A percentile compares a stretch with the other conserved stretches of the same genome.
Evolutionary conservation across 2,888 invertebrate genomes (phyloP).

Genomic region (Ischnura elegans): DNA sequence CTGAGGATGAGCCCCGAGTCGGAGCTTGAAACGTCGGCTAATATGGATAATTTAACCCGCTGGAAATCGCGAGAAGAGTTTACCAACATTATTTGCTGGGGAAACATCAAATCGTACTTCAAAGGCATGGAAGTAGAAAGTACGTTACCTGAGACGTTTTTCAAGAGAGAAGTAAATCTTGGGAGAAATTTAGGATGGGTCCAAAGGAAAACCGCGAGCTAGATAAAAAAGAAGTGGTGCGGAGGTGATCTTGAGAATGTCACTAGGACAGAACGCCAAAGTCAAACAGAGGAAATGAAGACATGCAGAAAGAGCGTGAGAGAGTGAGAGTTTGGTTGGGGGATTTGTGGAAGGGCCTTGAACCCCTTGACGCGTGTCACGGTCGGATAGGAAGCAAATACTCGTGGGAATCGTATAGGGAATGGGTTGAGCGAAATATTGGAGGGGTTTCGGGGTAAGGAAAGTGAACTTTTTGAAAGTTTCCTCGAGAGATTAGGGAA

Average conservation of each 20-base stretch:
- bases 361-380: neutral
- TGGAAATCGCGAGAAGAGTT: too few relatives aligned
- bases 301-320: neutral
- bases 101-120: too few relatives aligned
- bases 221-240: neutral
- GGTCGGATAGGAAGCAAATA: neutral
- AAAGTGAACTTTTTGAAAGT: neutral
- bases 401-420: neutral
- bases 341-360: neutral
- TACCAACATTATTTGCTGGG: too few relatives aligned
- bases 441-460: neutral
- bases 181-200: neutral
- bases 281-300: neutral
- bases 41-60: too few relatives aligned
- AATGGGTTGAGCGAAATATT: neutral
- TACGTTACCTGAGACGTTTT: too few relatives aligned
- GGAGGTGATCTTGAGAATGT: neutral
- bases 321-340: neutral
- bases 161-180: too few relatives aligned
- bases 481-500: constrained; percentile 14
- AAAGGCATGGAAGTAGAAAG: too few relatives aligned
- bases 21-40: too few relatives aligned
- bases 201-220: too few relatives aligned
- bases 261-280: too few relatives aligned
- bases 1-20: too few relatives aligned